Evolutionary conservation across 2,888 invertebrate species (phyloP).

Genomic region (Macrophya alboannulata): DNA sequence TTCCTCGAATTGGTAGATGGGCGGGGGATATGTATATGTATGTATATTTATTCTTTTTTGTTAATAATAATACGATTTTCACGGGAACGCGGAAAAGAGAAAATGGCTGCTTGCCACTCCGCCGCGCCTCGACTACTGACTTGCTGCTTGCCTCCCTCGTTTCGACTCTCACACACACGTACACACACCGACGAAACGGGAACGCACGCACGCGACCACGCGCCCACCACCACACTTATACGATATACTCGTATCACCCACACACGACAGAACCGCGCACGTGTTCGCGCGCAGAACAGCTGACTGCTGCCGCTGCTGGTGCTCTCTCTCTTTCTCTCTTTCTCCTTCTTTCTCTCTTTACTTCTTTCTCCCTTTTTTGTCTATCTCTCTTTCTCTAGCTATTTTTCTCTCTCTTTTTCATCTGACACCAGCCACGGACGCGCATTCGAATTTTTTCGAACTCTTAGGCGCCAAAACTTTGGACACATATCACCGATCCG

Average conservation of each 20-base stretch:
- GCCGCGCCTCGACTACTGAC: constrained; percentile 79
- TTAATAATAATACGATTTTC: not conserved
- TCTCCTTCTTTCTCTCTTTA: not conserved
- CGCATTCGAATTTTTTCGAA: constrained; percentile 19
- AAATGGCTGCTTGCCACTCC: constrained; percentile 79
- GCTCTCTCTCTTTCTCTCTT: not conserved
- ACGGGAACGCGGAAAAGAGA: constrained; percentile 60
- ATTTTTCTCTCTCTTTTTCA: not conserved
- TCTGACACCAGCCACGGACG: not conserved
- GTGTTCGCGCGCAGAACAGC: constrained; percentile 79
- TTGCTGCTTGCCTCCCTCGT: constrained; percentile 76
- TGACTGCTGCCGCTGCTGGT: constrained; percentile 67
- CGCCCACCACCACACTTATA: constrained; percentile 54
- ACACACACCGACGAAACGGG: constrained; percentile 67
- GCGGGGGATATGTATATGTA: too few species aligned
- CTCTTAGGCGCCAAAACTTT: not conserved
- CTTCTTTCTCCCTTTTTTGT: not conserved
- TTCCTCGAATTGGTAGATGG: too few species aligned
- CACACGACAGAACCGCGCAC: constrained; percentile 71
- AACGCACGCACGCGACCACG: constrained; percentile 44
- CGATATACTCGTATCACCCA: constrained; percentile 69
- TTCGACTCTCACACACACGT: constrained; percentile 65
- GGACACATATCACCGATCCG: not conserved
- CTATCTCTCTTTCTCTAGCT: not conserved
- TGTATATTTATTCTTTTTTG: too few species aligned